Conservation (phyloP, 2,888 invertebrate genomes). For the Lasioglossum pauxillum region DNA sequence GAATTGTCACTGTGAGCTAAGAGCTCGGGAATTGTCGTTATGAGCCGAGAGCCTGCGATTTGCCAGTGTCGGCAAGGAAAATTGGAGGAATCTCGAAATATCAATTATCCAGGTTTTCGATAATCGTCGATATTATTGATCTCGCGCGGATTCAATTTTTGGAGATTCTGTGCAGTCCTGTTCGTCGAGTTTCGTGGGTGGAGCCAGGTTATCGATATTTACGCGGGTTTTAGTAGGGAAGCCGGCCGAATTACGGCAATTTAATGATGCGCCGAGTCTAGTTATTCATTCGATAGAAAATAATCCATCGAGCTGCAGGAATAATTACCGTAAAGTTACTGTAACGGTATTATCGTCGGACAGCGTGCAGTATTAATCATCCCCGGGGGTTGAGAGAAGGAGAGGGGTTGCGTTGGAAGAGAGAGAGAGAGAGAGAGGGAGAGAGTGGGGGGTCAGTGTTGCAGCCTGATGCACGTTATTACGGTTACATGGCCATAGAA, state of each 20-base stretch:
- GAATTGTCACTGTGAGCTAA: no score
- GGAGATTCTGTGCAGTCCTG: background rate
- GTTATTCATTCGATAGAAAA: constrained; percentile 64
- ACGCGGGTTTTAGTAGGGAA: constrained; percentile 22
- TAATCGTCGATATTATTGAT: background rate
- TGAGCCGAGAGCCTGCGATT: background rate
- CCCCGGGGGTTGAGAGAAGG: background rate
- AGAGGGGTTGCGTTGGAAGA: background rate
- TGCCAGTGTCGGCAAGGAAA: background rate
- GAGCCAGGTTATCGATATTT: constrained; percentile 12
- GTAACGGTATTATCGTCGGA: constrained; percentile 64
- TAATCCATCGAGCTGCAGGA: constrained; percentile 62
- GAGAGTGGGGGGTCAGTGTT: constrained; percentile 7
- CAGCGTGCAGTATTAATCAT: constrained; percentile 66
- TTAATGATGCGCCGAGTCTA: constrained; percentile 59
- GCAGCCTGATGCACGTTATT: constrained; percentile 59
- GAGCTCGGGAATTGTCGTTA: background rate
- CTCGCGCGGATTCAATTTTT: background rate
- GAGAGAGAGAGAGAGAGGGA: background rate
- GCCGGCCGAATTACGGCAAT: constrained; percentile 51
- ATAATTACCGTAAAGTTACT: constrained; percentile 69
- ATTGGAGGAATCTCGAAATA: background rate
- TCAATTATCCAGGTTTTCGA: background rate
- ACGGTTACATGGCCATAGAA: constrained; percentile 61
- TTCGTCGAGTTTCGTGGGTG: background rate